Conservation (phyloP, 1,140 invertebrate genomes). For the Aplysia californica region DNA sequence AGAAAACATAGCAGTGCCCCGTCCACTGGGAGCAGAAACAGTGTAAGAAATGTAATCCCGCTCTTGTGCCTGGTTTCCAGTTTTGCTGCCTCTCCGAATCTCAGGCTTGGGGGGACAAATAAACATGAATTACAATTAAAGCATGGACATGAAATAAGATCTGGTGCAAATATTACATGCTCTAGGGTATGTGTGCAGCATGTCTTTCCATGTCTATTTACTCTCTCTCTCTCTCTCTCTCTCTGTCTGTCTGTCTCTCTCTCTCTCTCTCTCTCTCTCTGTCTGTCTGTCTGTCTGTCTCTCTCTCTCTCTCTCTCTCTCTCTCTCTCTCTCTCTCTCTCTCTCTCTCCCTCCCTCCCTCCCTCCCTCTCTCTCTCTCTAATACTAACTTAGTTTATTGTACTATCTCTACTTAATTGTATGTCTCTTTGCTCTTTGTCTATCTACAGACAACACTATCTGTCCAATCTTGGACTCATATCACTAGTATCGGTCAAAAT, state of each 20-base stretch:
- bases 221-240: no score
- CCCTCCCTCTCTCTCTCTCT: no score
- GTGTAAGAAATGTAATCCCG: slow-evolving; percentile 62
- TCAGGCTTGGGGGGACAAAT: slow-evolving; percentile 47
- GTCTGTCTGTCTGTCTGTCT: no score
- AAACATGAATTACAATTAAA: not conserved
- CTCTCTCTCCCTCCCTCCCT: not conserved
- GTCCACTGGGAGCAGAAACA: slow-evolving; percentile 60
- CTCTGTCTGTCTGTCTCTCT: no score
- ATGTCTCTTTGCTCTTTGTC: not conserved
- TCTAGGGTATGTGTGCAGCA: no score
- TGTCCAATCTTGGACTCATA: not conserved
- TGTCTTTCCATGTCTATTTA: no score
- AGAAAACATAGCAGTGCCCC: slow-evolving; percentile 57
- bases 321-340: no score
- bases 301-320: no score
- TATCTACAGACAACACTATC: not conserved
- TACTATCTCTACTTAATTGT: not conserved
- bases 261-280: no score
- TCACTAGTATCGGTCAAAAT: not conserved
- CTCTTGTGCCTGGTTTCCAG: slow-evolving; percentile 30
- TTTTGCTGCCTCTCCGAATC: slow-evolving; percentile 45
- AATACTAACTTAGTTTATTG: not conserved
- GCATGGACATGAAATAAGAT: not conserved
- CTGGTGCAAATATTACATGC: not conserved